Conservation (phyloP, 2,888 invertebrate species). For the Glaucopsyche alexis region DNA sequence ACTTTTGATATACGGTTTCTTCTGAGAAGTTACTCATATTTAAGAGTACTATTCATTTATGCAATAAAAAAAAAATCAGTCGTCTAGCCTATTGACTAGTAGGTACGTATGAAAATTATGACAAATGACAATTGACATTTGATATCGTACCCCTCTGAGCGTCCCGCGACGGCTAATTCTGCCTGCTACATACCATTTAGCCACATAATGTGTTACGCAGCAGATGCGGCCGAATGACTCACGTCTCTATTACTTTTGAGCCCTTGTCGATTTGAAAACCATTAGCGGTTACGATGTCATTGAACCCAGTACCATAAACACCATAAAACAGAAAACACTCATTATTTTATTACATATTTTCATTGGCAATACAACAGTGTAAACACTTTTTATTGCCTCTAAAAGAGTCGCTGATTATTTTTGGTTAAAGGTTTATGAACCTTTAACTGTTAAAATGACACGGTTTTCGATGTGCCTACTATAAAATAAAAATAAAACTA, state of each 20-base stretch:
- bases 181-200: slow-evolving; percentile 49
- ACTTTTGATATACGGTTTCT: too few species aligned
- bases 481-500: not conserved
- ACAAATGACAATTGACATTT: too few species aligned
- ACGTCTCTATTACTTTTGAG: slow-evolving; percentile 76
- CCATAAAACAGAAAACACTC: slow-evolving; percentile 24
- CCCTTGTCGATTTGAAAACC: slow-evolving; percentile 56
- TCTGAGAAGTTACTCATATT: too few species aligned
- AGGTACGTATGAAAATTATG: too few species aligned
- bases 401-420: slow-evolving; percentile 13
- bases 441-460: slow-evolving; percentile 4
- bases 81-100: too few species aligned
- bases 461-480: not conserved
- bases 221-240: slow-evolving; percentile 73
- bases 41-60: too few species aligned
- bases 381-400: slow-evolving; percentile 19
- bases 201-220: slow-evolving; percentile 52
- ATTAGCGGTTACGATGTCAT: slow-evolving; percentile 49
- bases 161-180: slow-evolving; percentile 5
- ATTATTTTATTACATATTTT: slow-evolving; percentile 25
- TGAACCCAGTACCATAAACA: slow-evolving; percentile 41
- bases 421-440: slow-evolving; percentile 4
- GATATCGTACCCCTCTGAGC: too few species aligned
- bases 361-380: slow-evolving; percentile 9
- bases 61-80: too few species aligned